These are phyloP conservation scores for Spheniscus mendiculus DNA, from an alignment of 2,113 vertebrate species.

Conservation along the genomic window DNA sequence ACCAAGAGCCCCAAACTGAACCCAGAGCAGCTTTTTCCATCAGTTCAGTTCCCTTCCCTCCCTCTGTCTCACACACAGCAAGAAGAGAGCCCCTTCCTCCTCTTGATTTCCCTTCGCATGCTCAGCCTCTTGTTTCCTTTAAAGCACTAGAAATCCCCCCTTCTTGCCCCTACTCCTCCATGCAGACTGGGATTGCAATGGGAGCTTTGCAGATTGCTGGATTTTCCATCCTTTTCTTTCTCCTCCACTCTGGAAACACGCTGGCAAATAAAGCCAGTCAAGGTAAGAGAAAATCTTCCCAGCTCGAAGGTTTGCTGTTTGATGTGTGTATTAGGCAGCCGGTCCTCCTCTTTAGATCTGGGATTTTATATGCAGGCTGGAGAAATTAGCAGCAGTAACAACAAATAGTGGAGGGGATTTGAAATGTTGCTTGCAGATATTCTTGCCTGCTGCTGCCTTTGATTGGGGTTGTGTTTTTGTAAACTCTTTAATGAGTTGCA, in stretches of 20 bases:
- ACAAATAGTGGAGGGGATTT: conserved; percentile 19
- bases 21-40: conserved; percentile 59
- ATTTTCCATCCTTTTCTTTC: conserved; percentile 86
- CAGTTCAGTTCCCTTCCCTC: conserved; percentile 41
- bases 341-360: conserved; percentile 7
- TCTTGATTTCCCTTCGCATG: conserved; percentile 16
- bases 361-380: conserved; percentile 4
- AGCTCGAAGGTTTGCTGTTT: conserved; percentile 12
- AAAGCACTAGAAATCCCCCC: conserved; percentile 60
- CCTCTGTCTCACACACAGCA: conserved; percentile 41
- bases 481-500: not conserved
- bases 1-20: conserved; percentile 56
- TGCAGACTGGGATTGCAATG: conserved; percentile 76
- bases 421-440: not conserved
- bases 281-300: conserved; percentile 82
- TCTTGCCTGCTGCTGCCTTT: not conserved
- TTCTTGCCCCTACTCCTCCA: conserved; percentile 41
- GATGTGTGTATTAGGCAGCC: not conserved
- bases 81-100: conserved; percentile 44
- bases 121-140: conserved; percentile 60
- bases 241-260: conserved; percentile 82
- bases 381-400: conserved; percentile 16
- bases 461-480: not conserved
- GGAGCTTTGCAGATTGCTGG: conserved; percentile 86
- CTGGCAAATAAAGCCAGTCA: conserved; percentile 86